A percentile compares a stretch with the other conserved stretches of the same genome.
These are phyloP conservation scores for Ariolimax columbianus DNA, from an alignment of 2,888 invertebrate genomes.

Conservation along the genomic window DNA sequence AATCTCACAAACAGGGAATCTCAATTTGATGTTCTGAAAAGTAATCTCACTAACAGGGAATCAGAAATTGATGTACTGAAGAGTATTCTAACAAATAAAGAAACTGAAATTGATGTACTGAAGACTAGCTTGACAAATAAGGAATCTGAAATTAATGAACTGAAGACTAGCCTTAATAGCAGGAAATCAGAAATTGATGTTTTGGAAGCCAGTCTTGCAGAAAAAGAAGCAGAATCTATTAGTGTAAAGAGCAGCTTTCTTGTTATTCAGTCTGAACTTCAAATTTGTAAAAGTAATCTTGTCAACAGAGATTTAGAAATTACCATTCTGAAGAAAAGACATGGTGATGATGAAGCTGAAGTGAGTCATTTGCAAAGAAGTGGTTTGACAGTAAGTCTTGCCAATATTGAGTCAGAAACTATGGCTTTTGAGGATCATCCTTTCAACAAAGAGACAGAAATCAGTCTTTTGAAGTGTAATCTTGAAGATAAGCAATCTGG, in stretches of 20 bases:
- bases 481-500: background rate
- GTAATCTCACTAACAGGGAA: background rate
- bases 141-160: background rate
- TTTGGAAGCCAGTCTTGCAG: conserved; percentile 4
- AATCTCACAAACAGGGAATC: conserved; percentile 1
- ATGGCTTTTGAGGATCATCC: conserved; percentile 2
- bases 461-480: background rate
- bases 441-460: conserved; percentile 6
- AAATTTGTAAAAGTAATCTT: background rate
- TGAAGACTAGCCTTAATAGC: background rate
- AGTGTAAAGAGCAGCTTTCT: conserved; percentile 29
- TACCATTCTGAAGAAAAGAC: background rate
- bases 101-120: background rate
- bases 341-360: background rate
- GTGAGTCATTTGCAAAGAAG: background rate
- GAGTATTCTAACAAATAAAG: background rate
- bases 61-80: conserved; percentile 12
- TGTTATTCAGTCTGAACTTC: background rate
- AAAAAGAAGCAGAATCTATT: conserved; percentile 53
- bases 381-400: background rate
- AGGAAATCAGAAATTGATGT: conserved; percentile 12
- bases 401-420: background rate
- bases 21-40: background rate
- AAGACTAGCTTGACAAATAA: background rate
- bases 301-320: conserved; percentile 1